Evolutionary conservation across 2,797 vertebrate genomes (phyloP).

Genomic region (Okamejei kenojei): DNA sequence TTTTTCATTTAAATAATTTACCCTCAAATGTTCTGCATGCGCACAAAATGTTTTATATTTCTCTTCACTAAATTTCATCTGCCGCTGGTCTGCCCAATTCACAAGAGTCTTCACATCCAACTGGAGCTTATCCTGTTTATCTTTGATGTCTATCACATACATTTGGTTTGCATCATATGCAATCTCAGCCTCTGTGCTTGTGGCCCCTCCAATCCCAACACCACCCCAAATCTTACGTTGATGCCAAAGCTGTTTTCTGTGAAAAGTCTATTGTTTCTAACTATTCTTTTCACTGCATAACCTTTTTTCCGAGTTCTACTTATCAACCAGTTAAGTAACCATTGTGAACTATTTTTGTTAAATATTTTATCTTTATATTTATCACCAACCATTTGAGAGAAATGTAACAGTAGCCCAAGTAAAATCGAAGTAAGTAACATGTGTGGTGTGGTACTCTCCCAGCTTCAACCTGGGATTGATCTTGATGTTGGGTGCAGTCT

Average conservation of each 20-base stretch:
- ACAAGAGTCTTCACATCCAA: background rate
- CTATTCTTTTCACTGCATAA: background rate
- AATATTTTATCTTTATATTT: background rate
- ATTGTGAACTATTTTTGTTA: background rate
- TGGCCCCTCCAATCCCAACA: background rate
- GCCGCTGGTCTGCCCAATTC: background rate
- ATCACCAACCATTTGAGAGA: background rate
- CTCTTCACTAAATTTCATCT: background rate
- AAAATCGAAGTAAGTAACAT: background rate
- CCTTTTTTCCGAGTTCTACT: background rate
- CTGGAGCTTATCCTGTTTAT: background rate
- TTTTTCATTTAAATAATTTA: background rate
- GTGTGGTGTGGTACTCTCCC: too few species aligned
- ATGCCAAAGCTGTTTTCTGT: background rate
- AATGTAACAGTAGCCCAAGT: background rate
- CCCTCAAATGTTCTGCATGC: too few species aligned
- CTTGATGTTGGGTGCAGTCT: too few species aligned
- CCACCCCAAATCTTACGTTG: too few species aligned
- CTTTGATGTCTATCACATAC: background rate
- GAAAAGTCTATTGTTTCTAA: background rate
- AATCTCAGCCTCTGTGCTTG: background rate
- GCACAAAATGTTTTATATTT: background rate
- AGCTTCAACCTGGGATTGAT: too few species aligned
- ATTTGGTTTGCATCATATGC: background rate
- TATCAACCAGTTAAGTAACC: background rate